Base-by-base conservation (phyloP, 2,113 vertebrate genomes). In the Cyrtonyx montezumae region DNA sequence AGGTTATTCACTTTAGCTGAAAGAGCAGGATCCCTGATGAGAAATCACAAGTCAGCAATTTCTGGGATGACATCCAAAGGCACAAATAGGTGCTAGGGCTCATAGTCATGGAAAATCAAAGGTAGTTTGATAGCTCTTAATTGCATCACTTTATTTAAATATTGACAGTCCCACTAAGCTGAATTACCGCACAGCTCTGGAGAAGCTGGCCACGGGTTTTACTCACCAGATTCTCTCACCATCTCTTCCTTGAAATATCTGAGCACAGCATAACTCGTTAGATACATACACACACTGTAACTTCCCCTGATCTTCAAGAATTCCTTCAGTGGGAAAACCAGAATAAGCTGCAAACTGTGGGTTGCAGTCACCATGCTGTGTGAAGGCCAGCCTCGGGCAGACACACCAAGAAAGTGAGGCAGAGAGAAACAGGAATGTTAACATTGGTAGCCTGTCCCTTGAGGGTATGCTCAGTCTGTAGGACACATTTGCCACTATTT, bases 1-100 rank as follows among this genome's bases (percentile, higher is more conserved):
- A 66, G 56, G 19, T 90, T 85, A 70, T 89, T 87, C 42, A 25
- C 67, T 91, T 89, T 18, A 74, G 69, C 67, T 67, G 84, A 70
- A 67, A 79, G n/a, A 82, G 34, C 1, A 3, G 49, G 36, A 69
- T 82, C 76, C 62, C 67, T 92, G 70, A 89, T 84, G 70, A 94
- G 53, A 76, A 95, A 94, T 91, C n/a, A 76, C 62, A 84, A 91
- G 62, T 69, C 91, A 82, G 79, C 26, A 74, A 95, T 63, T 80
- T 74, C 87, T 93, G 79, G 87, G 82, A 79, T 65, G 55, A 30
- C 61, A 94, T 96, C 85, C 79, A 95, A 90, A 95, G 77, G 79
- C 69, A 88, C 79, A 81, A 45, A 88, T 37, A 93, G 90, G 87
- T 70, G 63, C 55, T 74, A 46, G 68, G 68, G 49, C 90, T 94